These are phyloP conservation scores for Caenorhabditis wallacei DNA, from an alignment of 2,888 invertebrate species.

Conservation along the genomic window DNA sequence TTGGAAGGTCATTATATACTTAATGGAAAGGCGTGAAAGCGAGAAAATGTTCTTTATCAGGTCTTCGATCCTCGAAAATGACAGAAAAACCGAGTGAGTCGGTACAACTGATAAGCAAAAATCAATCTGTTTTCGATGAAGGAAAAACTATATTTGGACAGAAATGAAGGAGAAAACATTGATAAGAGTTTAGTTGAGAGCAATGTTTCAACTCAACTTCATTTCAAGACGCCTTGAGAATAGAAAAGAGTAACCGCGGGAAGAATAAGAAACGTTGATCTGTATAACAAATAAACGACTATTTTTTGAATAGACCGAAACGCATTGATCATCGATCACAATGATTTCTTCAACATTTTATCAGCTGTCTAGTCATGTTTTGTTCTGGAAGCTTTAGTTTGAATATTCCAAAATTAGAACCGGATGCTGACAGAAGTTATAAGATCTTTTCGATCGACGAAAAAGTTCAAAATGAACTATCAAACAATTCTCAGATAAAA, in stretches of 20 bases:
- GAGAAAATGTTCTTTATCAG: neutral
- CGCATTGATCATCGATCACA: conserved; percentile 27
- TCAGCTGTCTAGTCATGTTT: too few relatives aligned
- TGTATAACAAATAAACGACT: conserved; percentile 29
- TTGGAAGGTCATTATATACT: too few relatives aligned
- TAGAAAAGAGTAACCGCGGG: neutral
- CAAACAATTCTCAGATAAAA: too few relatives aligned
- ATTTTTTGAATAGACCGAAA: neutral
- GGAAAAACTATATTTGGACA: conserved; percentile 40
- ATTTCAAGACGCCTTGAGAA: neutral
- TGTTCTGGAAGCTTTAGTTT: too few relatives aligned
- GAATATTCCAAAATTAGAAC: too few relatives aligned
- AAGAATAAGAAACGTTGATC: conserved; percentile 9
- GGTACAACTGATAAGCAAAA: conserved; percentile 12
- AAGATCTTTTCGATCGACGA: too few relatives aligned
- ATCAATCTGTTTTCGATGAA: conserved; percentile 40
- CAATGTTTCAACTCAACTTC: conserved; percentile 12
- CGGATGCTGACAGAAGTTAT: too few relatives aligned
- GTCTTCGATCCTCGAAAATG: conserved; percentile 30
- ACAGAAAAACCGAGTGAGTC: conserved; percentile 8
- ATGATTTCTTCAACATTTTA: neutral
- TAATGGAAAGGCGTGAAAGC: neutral
- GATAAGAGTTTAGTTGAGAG: conserved; percentile 11
- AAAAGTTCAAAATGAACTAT: neutral
- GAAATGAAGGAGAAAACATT: neutral